These are phyloP conservation scores for Phenganax marumi DNA, from an alignment of 92 coral and sea anemone genomes.

Conservation along the genomic window DNA sequence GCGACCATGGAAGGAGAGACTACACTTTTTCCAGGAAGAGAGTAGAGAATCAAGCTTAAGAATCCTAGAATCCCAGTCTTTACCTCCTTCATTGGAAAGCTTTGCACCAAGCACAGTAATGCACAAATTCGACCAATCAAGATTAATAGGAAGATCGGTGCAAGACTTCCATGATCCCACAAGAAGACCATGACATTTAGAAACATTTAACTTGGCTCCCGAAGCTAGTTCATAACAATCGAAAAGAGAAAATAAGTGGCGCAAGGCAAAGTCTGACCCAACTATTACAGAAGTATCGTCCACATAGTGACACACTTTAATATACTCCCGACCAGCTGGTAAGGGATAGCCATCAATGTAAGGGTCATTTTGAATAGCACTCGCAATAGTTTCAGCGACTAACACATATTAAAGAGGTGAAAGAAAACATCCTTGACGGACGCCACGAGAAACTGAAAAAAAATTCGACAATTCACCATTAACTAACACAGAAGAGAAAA, in stretches of 20 bases:
- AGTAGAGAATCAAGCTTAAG: neutral
- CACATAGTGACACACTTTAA: conserved; percentile 28
- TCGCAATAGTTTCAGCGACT: conserved; percentile 29
- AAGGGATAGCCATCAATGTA: conserved; percentile 9
- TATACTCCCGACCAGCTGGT: neutral
- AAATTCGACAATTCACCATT: conserved; percentile 27
- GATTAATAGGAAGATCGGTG: neutral
- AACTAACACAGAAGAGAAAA: neutral
- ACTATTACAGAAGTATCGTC: neutral
- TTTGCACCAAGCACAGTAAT: neutral
- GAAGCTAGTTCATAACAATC: neutral
- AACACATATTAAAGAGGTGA: conserved; percentile 39
- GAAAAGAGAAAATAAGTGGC: neutral
- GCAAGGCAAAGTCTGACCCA: neutral
- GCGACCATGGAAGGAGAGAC: neutral
- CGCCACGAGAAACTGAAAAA: conserved; percentile 24
- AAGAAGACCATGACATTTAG: neutral
- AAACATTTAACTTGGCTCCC: neutral
- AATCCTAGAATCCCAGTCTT: neutral
- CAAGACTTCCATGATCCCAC: neutral
- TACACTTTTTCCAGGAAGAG: neutral
- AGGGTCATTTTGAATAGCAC: conserved; percentile 9
- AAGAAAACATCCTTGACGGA: conserved; percentile 45
- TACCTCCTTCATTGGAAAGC: neutral
- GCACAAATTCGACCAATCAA: neutral